These are phyloP conservation scores for Fissipunctia ypsillon DNA, from an alignment of 2,888 invertebrate genomes.

Conservation along the genomic window DNA sequence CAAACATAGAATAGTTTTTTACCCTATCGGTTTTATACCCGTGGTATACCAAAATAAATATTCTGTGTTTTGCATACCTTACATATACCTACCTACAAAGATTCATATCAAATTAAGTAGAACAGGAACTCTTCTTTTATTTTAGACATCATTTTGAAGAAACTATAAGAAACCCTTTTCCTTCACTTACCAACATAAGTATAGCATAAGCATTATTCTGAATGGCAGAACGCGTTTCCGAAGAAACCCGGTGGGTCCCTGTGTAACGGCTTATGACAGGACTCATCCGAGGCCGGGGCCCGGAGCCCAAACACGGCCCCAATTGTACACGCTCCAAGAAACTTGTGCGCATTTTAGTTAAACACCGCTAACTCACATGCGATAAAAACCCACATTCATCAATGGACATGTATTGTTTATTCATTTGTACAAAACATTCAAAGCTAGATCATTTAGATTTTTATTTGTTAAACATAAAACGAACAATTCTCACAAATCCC, in stretches of 20 bases:
- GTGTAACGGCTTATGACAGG: conserved; percentile 72
- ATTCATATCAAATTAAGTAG: neutral
- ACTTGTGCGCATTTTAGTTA: conserved; percentile 73
- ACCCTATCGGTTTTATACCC: too few species aligned
- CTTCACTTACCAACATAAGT: conserved; percentile 28
- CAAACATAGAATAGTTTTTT: too few species aligned
- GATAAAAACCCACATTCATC: conserved; percentile 50
- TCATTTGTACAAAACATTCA: conserved; percentile 17
- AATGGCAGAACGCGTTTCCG: conserved; percentile 56
- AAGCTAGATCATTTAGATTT: conserved; percentile 38
- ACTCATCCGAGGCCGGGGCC: conserved; percentile 46
- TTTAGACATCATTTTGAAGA: conserved; percentile 7
- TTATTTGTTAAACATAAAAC: conserved; percentile 40
- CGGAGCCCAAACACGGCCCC: conserved; percentile 63
- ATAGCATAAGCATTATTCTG: conserved; percentile 34
- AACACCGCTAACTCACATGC: conserved; percentile 56
- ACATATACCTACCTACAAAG: neutral
- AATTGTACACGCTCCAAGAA: conserved; percentile 74
- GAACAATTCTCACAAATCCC: conserved; percentile 34
- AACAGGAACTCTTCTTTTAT: neutral
- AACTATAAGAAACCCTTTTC: conserved; percentile 29
- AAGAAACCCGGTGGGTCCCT: conserved; percentile 62
- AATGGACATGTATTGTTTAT: conserved; percentile 43
- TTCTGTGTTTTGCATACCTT: neutral
- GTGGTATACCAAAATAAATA: too few species aligned